A percentile compares a stretch with the other conserved stretches of the same genome.
These are phyloP conservation scores for Datnioides undecimradiatus DNA, from an alignment of 2,113 vertebrate species.

Conservation along the genomic window DNA sequence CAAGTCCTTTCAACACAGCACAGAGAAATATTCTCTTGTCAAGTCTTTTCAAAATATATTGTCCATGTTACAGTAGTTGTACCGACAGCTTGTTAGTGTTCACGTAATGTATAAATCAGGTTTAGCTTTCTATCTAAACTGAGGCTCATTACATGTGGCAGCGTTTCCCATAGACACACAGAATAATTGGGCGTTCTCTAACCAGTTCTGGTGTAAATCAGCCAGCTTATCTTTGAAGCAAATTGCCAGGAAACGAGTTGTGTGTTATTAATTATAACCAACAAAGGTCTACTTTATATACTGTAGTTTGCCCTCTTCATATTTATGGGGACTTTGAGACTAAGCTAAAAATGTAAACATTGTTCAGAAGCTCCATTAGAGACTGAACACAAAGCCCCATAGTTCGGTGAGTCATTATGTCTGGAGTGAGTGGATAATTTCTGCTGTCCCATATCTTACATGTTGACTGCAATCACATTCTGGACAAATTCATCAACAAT, in stretches of 20 bases:
- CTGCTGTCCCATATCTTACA: conserved; percentile 38
- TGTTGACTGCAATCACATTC: conserved; percentile 44
- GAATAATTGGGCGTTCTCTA: conserved; percentile 59
- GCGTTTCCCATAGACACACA: conserved; percentile 50
- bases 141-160: conserved; percentile 62
- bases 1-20: conserved; percentile 20
- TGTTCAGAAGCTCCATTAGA: conserved; percentile 50
- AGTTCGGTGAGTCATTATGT: conserved; percentile 60
- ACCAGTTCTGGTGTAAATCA: conserved; percentile 63
- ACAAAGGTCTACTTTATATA: conserved; percentile 37
- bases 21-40: neutral
- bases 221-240: conserved; percentile 59
- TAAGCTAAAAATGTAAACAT: conserved; percentile 35
- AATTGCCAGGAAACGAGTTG: conserved; percentile 62
- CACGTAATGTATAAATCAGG: conserved; percentile 61
- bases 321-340: conserved; percentile 42
- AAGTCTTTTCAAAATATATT: conserved; percentile 50
- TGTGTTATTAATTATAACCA: conserved; percentile 67
- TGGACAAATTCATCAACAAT: conserved; percentile 51
- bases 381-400: conserved; percentile 26
- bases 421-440: conserved; percentile 45
- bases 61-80: conserved; percentile 53
- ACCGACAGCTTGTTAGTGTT: conserved; percentile 68
- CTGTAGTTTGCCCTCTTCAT: conserved; percentile 35
- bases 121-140: conserved; percentile 54